These are phyloP conservation scores for Eudemis profundana DNA, from an alignment of 2,888 invertebrate genomes.

Conservation along the genomic window DNA sequence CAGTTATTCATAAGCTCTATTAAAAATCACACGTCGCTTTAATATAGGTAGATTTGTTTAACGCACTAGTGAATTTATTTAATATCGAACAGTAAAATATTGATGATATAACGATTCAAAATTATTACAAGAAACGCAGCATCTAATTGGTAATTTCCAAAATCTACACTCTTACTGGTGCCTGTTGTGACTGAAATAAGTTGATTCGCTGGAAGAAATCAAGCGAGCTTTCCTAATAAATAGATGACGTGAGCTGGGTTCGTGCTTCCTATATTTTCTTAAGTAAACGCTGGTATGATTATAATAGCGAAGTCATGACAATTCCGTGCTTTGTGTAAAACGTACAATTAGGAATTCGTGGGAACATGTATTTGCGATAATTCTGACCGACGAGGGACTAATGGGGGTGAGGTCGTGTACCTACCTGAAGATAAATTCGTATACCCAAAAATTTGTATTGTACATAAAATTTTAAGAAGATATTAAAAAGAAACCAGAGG, in stretches of 20 bases:
- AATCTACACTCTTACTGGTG: too few species aligned
- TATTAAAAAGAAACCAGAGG: slow-evolving; percentile 1
- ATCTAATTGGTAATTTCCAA: too few species aligned
- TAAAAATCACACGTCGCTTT: not conserved
- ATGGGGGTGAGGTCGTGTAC: slow-evolving; percentile 23
- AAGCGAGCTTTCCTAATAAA: slow-evolving; percentile 61
- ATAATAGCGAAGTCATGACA: slow-evolving; percentile 53
- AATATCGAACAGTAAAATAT: too few species aligned
- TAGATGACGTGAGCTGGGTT: slow-evolving; percentile 63
- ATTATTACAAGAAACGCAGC: too few species aligned
- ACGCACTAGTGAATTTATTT: too few species aligned
- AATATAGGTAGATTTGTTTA: not conserved
- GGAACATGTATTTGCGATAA: slow-evolving; percentile 39
- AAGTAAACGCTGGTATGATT: slow-evolving; percentile 52
- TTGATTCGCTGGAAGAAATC: slow-evolving; percentile 22
- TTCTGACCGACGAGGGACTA: slow-evolving; percentile 17
- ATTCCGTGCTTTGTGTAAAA: slow-evolving; percentile 43
- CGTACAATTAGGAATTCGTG: slow-evolving; percentile 42
- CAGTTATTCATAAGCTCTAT: slow-evolving; percentile 2
- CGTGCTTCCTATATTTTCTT: slow-evolving; percentile 60
- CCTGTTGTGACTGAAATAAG: too few species aligned
- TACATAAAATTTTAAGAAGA: too few species aligned
- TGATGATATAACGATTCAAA: too few species aligned
- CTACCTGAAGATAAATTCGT: not conserved
- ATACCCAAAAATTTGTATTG: not conserved